Evolutionary conservation across 2,113 vertebrate species (phyloP).

Genomic region (Apodemus sylvaticus): DNA sequence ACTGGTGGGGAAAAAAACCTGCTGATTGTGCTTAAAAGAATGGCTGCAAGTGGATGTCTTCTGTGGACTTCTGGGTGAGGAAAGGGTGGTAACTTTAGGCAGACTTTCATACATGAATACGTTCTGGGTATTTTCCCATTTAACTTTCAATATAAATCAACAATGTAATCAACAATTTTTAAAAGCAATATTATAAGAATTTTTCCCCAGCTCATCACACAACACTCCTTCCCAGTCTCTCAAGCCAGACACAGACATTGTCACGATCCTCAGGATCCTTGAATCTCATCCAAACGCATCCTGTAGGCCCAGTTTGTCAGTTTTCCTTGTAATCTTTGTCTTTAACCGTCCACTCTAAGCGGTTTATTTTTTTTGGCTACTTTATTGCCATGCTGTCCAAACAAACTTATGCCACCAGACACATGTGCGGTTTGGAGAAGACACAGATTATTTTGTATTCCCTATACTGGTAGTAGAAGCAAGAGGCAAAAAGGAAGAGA

Average conservation of each 20-base stretch:
- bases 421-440: not conserved
- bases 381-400: not conserved
- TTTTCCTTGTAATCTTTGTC: slow-evolving; percentile 5
- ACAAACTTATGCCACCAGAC: not conserved
- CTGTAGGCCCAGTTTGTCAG: not conserved
- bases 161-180: slow-evolving; percentile 3
- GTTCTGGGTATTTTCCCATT: not conserved
- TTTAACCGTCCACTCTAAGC: not conserved
- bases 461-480: not conserved
- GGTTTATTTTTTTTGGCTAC: not conserved
- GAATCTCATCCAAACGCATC: not conserved
- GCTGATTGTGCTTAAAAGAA: slow-evolving; percentile 1
- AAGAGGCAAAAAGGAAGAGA: not conserved
- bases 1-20: not conserved
- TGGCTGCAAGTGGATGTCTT: not conserved
- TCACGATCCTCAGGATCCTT: not conserved
- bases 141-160: slow-evolving; percentile 21
- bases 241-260: not conserved
- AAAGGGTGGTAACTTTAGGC: not conserved
- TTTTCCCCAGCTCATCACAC: not conserved
- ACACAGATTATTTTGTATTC: not conserved
- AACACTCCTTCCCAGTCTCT: not conserved
- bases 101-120: not conserved
- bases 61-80: not conserved
- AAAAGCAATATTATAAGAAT: not conserved